A percentile compares a stretch with the other conserved stretches of the same genome.
phyloP scores from a whole-genome alignment of 2,797 vertebrate genomes.

The Diplodus sargus region DNA sequence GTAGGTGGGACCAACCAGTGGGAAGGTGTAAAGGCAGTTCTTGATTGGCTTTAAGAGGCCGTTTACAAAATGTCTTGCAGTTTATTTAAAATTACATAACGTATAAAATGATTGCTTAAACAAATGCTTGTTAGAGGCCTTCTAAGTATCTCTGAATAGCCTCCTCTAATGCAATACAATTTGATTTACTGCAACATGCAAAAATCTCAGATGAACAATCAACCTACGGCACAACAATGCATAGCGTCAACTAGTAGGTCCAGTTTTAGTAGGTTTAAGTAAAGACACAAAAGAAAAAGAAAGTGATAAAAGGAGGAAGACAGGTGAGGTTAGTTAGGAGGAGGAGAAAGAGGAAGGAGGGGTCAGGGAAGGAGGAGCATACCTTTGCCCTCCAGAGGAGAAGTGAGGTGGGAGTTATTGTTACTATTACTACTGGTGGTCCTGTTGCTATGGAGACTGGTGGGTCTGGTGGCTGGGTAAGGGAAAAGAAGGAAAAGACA shows the following conservation, averaged over 20 bases:
- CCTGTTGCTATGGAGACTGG: conserved; percentile 97
- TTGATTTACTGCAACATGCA: no score
- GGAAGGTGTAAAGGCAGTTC: no score
- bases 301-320: conserved; percentile 1
- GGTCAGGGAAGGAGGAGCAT: conserved; percentile 73
- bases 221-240: no score
- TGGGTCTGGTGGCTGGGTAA: conserved; percentile 91
- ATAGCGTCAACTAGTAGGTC: not conserved
- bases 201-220: no score
- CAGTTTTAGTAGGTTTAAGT: not conserved
- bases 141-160: no score
- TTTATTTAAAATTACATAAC: no score
- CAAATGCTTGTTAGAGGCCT: no score
- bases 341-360: not conserved
- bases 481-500: conserved; percentile 61
- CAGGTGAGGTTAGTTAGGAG: conserved; percentile 1
- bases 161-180: no score
- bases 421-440: conserved; percentile 97
- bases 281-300: conserved; percentile 11
- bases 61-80: no score
- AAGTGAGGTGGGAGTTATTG: conserved; percentile 91
- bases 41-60: no score
- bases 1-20: no score
- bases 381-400: conserved; percentile 95
- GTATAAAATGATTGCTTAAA: no score